phyloP scores from a whole-genome alignment of 2,797 vertebrate species.

The Tadarida brasiliensis region DNA sequence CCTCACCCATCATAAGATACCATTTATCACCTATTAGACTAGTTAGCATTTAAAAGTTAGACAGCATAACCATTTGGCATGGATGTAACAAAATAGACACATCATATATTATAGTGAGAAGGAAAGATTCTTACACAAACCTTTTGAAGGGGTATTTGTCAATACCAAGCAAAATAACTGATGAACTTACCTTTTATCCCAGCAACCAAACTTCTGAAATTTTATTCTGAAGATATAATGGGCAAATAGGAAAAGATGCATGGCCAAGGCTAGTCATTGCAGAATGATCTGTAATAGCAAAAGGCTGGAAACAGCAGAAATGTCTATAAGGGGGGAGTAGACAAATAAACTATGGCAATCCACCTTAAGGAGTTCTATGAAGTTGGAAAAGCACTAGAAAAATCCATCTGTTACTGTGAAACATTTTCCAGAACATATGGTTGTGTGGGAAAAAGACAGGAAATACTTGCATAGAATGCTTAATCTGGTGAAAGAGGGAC shows the following conservation, averaged over 20 bases:
- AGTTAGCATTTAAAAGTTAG: not conserved
- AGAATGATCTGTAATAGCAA: not conserved
- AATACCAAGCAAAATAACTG: not conserved
- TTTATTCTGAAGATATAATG: not conserved
- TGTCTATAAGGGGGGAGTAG: not conserved
- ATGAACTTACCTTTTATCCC: not conserved
- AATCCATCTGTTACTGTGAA: not conserved
- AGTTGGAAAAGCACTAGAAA: not conserved
- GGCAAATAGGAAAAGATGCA: not conserved
- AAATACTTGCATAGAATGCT: not conserved
- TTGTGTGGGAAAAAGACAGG: not conserved
- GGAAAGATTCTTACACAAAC: not conserved
- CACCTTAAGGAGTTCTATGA: not conserved
- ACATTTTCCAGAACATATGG: not conserved
- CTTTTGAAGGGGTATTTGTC: not conserved
- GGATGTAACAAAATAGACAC: not conserved
- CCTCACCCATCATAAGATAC: not conserved
- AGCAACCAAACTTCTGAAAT: not conserved
- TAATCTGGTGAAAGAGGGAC: not conserved
- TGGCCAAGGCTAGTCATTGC: not conserved
- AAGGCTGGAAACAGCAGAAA: not conserved
- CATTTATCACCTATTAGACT: not conserved
- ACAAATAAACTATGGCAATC: not conserved
- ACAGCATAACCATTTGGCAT: not conserved
- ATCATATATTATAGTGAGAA: not conserved